Evolutionary conservation across 2,113 vertebrate genomes (phyloP), one percentile per base, ranked within the genome.

Genomic region (Chionomys nivalis): DNA sequence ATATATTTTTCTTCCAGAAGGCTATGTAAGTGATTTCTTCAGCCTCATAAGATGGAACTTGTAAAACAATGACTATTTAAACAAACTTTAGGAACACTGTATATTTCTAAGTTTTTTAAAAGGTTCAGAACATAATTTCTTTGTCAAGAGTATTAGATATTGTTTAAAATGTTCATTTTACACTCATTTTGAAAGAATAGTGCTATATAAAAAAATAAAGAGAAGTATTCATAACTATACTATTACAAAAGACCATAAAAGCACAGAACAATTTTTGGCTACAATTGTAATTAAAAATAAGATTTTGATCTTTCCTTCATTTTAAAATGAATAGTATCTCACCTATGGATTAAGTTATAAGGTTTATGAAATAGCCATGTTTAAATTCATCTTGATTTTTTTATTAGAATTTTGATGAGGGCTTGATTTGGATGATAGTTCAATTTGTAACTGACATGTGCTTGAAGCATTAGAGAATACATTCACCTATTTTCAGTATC

Each of bases 391-490:
- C 1, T 85, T 70, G 4, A 61, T 0, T 89, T 94, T 94, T 93
- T 91, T 81, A 42, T 55, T 47, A 90, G 2, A 9, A 52, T 3
- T 72, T 90, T 87, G 16, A 63, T 52, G 33, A 94, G 5, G 6
- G 44, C 3, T 61, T 11, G 66, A 16, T 76, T 0, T 94, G 1
- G 5, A n/a, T 85, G 16, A 3, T 31, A 77, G 33, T 47, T 42
- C 78, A n/a, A 79, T 68, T 87, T 85, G 24, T 87, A 4, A 87
- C 66, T 66, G n/a, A 19, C 5, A 65, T 75, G 16, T 85, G 19
- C 14, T 19, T 76, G 19, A 96, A 33, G 23, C n/a, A 21, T 28
- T 79, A 42, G 1, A 95, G 28, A 97, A 95, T 87, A 89, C 70
- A 1, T 52, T 89, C 28, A 66, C 5, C 47, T 91, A 61, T 44